Percentiles rank a stretch among this genome's conserved stretches.
phyloP scores from a whole-genome alignment of 2,888 invertebrate genomes.

The Clistopyga incitator region DNA sequence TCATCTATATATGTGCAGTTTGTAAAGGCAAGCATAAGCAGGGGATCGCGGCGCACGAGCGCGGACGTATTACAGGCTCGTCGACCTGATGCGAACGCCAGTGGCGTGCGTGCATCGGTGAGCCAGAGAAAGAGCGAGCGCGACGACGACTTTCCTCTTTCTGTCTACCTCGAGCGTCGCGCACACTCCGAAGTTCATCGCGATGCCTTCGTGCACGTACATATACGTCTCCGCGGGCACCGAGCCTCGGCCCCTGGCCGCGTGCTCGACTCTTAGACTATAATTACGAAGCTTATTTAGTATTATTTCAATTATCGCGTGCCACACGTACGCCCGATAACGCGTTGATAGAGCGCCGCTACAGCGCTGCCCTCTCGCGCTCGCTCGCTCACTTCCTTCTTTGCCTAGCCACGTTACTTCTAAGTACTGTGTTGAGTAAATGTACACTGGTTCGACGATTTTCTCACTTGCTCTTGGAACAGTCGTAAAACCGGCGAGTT shows the following conservation, averaged over 20 bases:
- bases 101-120: constrained; percentile 63
- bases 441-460: constrained; percentile 41
- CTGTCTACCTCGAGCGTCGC: constrained; percentile 29
- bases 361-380: constrained; percentile 43
- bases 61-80: constrained; percentile 43
- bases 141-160: constrained; percentile 13
- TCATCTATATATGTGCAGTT: constrained; percentile 5
- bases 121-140: constrained; percentile 47
- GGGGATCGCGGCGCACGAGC: constrained; percentile 47
- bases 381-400: constrained; percentile 41
- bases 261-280: constrained; percentile 71
- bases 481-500: constrained; percentile 20
- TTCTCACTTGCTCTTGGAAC: constrained; percentile 48
- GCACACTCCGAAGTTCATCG: constrained; percentile 65
- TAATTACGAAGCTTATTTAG: constrained; percentile 80
- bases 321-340: constrained; percentile 76
- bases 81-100: constrained; percentile 45
- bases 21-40: constrained; percentile 37
- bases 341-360: constrained; percentile 68
- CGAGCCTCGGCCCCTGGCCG: constrained; percentile 49
- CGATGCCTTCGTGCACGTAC: constrained; percentile 64
- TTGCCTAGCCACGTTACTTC: constrained; percentile 11
- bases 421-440: constrained; percentile 52
- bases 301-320: constrained; percentile 82
- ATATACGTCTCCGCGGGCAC: constrained; percentile 59